Base-by-base conservation (phyloP, 2,888 invertebrate genomes). In the Uloborus plumipes region DNA sequence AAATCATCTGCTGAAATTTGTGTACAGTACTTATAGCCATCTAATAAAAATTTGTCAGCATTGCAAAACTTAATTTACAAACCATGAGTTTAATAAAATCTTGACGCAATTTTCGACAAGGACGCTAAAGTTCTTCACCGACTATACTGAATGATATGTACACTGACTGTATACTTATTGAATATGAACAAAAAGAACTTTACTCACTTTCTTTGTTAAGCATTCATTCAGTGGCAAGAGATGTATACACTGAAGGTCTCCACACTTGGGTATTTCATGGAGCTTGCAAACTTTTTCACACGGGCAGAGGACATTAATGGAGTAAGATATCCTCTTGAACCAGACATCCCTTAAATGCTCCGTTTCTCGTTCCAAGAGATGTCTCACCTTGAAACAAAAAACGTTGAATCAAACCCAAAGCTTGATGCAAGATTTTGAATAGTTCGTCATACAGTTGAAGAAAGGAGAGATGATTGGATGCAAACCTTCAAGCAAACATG, bases 161-260 rank as follows among this genome's bases (percentile, higher is more conserved):
- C n/a, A n/a, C n/a, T n/a, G n/a, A n/a, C n/a, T n/a, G n/a, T n/a
- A n/a, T n/a, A n/a, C 39, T 39, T 39, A 39, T 9, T 39, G 39
- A 7, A 39, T 39, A 7, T 11, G 11, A 39, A 39, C 11, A 2
- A 39, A 39, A 39, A 39, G 22, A 61, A 59, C 18, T 64, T 71
- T 18, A 72, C 85, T 81, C 75, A 89, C 90, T 87, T 89, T 89
- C 83, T 88, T 89, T 16, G 88, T 86, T n/a, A 90, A 86, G 86
- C 90, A 90, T 75, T 90, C 89, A 85, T 90, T 89, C 9, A 90
- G 87, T 76, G 88, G 87, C 20, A 90, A 86, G 84, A 90, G 89
- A 87, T 90, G 90, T 13, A 88, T 79, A 86, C 90, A 90, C 2
- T 86, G 79, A 49, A 87, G 87, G 31, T 88, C 85, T 2, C 77